These are phyloP conservation scores for Oryzias melastigma DNA, from an alignment of 2,113 vertebrate species.

Conservation along the genomic window DNA sequence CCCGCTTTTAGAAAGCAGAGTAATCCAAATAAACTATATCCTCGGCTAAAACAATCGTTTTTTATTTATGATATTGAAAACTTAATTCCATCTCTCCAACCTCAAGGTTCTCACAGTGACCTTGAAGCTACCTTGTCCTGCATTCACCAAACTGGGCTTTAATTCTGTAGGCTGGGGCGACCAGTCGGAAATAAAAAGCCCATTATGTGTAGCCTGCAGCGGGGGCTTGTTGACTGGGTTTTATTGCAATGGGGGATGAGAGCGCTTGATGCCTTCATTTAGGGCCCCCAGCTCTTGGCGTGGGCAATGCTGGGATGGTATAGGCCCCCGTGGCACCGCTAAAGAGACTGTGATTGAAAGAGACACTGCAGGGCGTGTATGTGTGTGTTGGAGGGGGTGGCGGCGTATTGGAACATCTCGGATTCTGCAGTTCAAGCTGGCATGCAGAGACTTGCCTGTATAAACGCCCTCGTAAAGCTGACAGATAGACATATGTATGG, in stretches of 20 bases:
- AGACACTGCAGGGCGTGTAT: constrained; percentile 31
- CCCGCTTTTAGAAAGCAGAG: not conserved
- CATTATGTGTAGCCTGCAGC: constrained; percentile 71
- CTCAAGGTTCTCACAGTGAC: constrained; percentile 55
- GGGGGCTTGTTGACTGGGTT: constrained; percentile 78
- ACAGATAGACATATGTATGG: constrained; percentile 74
- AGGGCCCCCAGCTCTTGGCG: constrained; percentile 60
- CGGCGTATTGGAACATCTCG: constrained; percentile 15
- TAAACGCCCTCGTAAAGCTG: constrained; percentile 70
- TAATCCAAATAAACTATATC: too few species aligned
- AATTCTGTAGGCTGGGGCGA: constrained; percentile 69
- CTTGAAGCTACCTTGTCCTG: constrained; percentile 70
- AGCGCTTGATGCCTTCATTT: constrained; percentile 81
- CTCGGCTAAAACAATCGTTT: too few species aligned
- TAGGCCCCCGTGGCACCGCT: constrained; percentile 69
- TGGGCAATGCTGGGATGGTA: constrained; percentile 66
- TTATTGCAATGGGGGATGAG: constrained; percentile 74
- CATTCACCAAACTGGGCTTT: constrained; percentile 72
- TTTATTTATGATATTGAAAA: not conserved
- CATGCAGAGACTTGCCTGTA: constrained; percentile 51
- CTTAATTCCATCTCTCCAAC: constrained; percentile 22
- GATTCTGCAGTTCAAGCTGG: constrained; percentile 55
- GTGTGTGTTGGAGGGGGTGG: constrained; percentile 24
- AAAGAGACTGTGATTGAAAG: constrained; percentile 53
- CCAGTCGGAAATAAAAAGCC: constrained; percentile 80